phyloP scores from a whole-genome alignment of 2,797 vertebrate genomes.

The Pagetopsis macropterus region DNA sequence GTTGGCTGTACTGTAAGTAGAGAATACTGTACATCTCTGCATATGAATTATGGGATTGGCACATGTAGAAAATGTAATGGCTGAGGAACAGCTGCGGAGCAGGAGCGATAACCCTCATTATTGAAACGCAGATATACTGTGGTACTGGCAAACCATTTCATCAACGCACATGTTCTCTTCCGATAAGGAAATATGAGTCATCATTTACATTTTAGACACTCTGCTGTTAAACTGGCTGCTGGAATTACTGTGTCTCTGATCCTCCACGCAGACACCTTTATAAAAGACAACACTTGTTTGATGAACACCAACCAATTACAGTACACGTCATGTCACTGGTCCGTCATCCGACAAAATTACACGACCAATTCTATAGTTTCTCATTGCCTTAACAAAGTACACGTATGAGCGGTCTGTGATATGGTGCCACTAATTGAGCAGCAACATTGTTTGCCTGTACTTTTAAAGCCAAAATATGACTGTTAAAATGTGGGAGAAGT shows the following conservation, averaged over 20 bases:
- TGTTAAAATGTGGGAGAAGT: too few species aligned
- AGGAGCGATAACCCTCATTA: constrained; percentile 44
- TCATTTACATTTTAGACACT: constrained; percentile 32
- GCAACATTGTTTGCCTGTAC: neutral
- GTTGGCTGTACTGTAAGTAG: constrained; percentile 16
- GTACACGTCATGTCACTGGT: neutral
- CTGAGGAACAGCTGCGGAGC: constrained; percentile 29
- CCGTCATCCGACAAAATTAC: neutral
- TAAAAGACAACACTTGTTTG: constrained; percentile 12
- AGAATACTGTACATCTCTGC: constrained; percentile 31
- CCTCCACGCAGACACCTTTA: constrained; percentile 15
- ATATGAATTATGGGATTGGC: constrained; percentile 41
- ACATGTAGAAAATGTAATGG: constrained; percentile 30
- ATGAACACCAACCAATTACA: constrained; percentile 5
- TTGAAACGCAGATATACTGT: constrained; percentile 26
- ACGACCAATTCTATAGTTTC: neutral
- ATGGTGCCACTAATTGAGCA: neutral
- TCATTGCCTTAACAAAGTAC: constrained; percentile 7
- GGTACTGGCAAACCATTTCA: constrained; percentile 26
- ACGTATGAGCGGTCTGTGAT: neutral
- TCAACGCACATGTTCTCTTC: constrained; percentile 37
- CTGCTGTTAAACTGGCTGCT: constrained; percentile 23
- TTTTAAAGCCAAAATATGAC: neutral
- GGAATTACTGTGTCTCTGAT: constrained; percentile 35
- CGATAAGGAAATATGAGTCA: constrained; percentile 48